Percentiles rank a stretch among this genome's conserved stretches.
These are phyloP conservation scores for Cisticola juncidis DNA, from an alignment of 2,113 vertebrate species.

Conservation along the genomic window DNA sequence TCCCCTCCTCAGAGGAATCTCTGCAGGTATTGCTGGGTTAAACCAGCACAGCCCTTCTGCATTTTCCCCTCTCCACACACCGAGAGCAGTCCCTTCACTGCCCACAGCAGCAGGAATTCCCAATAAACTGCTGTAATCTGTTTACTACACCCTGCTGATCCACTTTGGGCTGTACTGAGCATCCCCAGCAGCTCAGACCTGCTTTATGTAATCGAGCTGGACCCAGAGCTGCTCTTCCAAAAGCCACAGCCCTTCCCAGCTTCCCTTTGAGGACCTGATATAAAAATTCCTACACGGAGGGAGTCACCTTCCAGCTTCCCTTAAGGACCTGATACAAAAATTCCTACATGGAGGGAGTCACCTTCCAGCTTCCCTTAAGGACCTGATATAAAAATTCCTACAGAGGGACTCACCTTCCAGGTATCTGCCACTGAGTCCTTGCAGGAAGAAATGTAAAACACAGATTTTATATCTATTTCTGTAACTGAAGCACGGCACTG, in stretches of 20 bases:
- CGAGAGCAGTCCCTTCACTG: neutral
- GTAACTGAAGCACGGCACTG: neutral
- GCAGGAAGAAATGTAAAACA: neutral
- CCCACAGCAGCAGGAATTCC: neutral
- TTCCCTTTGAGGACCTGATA: neutral
- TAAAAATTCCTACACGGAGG: neutral
- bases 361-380: neutral
- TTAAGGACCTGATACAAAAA: too few species aligned
- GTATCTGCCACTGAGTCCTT: neutral
- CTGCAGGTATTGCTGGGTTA: neutral
- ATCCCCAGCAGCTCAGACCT: neutral
- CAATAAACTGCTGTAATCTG: constrained; percentile 5
- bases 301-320: neutral
- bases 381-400: too few species aligned
- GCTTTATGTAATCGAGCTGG: neutral
- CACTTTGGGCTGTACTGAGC: constrained; percentile 27
- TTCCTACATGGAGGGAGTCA: neutral
- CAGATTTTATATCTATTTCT: neutral
- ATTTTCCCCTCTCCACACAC: neutral
- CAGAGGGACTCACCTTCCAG: neutral
- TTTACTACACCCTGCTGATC: constrained; percentile 9
- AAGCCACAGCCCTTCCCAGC: neutral
- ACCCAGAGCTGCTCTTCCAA: neutral
- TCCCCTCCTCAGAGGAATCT: neutral
- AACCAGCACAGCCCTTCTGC: neutral